Base-by-base conservation (phyloP, 2,888 invertebrate species). In the Pristionchus mayeri region DNA sequence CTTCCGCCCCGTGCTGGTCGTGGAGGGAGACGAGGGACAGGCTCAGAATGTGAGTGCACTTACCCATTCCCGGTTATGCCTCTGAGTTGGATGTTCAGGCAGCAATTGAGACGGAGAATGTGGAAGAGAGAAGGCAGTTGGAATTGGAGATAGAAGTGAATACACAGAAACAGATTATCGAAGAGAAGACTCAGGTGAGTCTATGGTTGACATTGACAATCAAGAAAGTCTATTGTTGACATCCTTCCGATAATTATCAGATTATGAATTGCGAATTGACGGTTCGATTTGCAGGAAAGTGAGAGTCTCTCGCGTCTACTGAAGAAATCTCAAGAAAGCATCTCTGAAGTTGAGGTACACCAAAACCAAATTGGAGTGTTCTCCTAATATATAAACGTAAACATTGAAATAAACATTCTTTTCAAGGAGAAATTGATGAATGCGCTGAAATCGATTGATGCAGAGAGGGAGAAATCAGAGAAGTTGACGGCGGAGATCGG, bases 1-100 rank as follows among this genome's bases (percentile, higher is more conserved):
- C 76, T 79, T 79, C 54, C 79, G 79, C 37, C 54, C 79, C 16
- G 79, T 79, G 1, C 79, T 79, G 13, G 54, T 48, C 24, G 16
- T 79, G 18, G 54, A 54, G 44, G 30, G n/a, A 24, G 79, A 54
- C 34, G 76, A 50, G 27, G 76, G 18, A 27, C 7, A 4, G 40
- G 27, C n/a, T 18, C 6, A 63, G 6, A 9, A 6, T n/a, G 63
- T 30, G 63, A 30, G 63, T 30, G n/a, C n/a, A n/a, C n/a, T n/a
- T n/a, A n/a, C n/a, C n/a, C n/a, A n/a, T n/a, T n/a, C n/a, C n/a
- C n/a, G n/a, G n/a, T n/a, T n/a, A n/a, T n/a, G n/a, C 44, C 44
- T 44, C 44, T 9, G 44, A 9, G 44, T 11, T 57, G 24, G 57
- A 57, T 24, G 21, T 18, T 21, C 21, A 7, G 4, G 21, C 24